Evolutionary conservation across 2,113 vertebrate genomes (phyloP).

Genomic region (Aythya baeri): DNA sequence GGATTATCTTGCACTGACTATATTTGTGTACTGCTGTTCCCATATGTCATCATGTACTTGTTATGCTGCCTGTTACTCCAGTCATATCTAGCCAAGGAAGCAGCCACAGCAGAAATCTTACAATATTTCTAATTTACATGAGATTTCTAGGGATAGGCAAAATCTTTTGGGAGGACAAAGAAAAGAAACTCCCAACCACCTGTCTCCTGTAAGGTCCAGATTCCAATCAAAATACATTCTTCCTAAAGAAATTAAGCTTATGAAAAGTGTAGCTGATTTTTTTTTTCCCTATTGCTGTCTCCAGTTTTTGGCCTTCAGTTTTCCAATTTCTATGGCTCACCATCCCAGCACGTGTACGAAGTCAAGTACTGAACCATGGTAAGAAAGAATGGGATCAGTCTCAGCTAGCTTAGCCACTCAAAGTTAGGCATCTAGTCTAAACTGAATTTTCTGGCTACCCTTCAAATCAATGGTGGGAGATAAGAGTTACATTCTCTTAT

Average conservation of each 20-base stretch:
- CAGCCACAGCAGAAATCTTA: neutral
- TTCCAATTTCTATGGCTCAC: neutral
- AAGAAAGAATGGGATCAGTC: neutral
- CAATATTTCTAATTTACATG: neutral
- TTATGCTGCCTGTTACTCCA: neutral
- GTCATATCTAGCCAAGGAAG: neutral
- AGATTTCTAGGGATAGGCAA: neutral
- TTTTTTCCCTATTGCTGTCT: neutral
- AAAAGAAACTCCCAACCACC: neutral
- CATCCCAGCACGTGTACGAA: neutral
- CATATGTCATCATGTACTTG: neutral
- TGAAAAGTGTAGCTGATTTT: neutral
- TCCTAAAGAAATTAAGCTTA: neutral
- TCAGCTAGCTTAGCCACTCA: neutral
- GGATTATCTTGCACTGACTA: neutral
- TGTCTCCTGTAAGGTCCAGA: neutral
- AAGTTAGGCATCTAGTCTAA: neutral
- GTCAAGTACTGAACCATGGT: neutral
- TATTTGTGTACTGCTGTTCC: slow-evolving; percentile 10
- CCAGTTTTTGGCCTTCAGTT: neutral
- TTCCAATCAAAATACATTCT: neutral
- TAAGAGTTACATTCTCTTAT: neutral
- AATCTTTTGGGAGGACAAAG: neutral
- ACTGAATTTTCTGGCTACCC: neutral
- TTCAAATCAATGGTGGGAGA: neutral